A percentile compares a stretch with the other conserved stretches of the same genome.
phyloP scores from a whole-genome alignment of 2,888 invertebrate genomes.

The Serripes groenlandicus region DNA sequence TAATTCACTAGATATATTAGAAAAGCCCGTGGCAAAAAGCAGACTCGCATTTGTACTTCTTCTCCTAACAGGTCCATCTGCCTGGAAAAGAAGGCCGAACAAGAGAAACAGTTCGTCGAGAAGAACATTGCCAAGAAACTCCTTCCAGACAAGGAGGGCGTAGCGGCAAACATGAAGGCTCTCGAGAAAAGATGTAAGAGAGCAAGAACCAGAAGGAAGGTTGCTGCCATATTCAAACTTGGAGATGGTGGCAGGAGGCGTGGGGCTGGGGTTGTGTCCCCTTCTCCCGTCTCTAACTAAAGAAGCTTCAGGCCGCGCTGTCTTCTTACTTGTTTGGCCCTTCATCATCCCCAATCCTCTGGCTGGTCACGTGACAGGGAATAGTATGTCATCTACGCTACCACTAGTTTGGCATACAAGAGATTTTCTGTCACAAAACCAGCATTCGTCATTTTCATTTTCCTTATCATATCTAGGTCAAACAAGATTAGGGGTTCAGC shows the following conservation, averaged over 20 bases:
- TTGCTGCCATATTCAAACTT: background rate
- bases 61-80: background rate
- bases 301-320: background rate
- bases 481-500: too few relatives aligned
- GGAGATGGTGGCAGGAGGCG: background rate
- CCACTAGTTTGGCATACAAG: background rate
- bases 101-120: background rate
- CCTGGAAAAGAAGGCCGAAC: background rate
- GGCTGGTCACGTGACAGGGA: constrained; percentile 2
- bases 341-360: background rate
- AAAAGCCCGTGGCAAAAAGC: too few relatives aligned
- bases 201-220: background rate
- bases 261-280: too few relatives aligned
- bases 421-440: background rate
- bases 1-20: too few relatives aligned
- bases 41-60: too few relatives aligned
- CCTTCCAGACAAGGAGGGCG: background rate
- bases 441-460: background rate
- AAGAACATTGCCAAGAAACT: background rate
- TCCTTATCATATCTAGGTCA: too few relatives aligned
- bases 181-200: background rate
- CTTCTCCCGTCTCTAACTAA: background rate
- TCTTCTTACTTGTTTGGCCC: background rate
- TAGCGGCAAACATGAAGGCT: background rate
- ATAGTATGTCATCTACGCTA: background rate